Evolutionary conservation across 2,888 invertebrate genomes (phyloP).

Genomic region (Falcaria lacertinaria): DNA sequence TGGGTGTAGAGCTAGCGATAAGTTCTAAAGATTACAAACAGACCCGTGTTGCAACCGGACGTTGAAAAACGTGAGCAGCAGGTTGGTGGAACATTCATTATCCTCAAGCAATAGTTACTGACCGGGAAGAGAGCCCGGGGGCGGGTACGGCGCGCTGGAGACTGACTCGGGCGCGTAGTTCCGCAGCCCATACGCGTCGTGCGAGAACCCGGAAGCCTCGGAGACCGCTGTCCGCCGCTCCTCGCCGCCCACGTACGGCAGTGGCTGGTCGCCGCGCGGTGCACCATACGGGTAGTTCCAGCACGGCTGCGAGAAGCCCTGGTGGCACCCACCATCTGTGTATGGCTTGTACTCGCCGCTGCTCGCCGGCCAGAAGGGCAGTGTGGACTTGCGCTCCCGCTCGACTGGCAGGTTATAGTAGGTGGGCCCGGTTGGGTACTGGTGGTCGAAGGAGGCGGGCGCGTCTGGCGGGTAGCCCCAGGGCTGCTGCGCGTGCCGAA

Average conservation of each 20-base stretch:
- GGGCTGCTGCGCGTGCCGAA: slow-evolving; percentile 87
- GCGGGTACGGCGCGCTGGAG: slow-evolving; percentile 87
- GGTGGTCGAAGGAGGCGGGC: slow-evolving; percentile 82
- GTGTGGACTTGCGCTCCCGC: slow-evolving; percentile 81
- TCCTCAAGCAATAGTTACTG: slow-evolving; percentile 61
- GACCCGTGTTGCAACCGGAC: slow-evolving; percentile 40
- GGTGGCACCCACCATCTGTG: slow-evolving; percentile 81
- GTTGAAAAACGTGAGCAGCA: slow-evolving; percentile 54
- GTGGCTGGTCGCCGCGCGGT: slow-evolving; percentile 82
- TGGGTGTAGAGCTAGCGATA: slow-evolving; percentile 51
- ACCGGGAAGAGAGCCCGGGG: slow-evolving; percentile 84
- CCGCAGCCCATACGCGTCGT: slow-evolving; percentile 87
- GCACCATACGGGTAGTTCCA: slow-evolving; percentile 85
- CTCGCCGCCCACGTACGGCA: slow-evolving; percentile 85
- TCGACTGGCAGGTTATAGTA: slow-evolving; percentile 87
- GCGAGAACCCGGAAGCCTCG: slow-evolving; percentile 83
- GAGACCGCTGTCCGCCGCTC: slow-evolving; percentile 84
- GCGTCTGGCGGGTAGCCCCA: slow-evolving; percentile 88
- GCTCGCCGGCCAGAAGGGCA: slow-evolving; percentile 85
- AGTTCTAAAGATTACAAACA: slow-evolving; percentile 70
- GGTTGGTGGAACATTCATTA: slow-evolving; percentile 28
- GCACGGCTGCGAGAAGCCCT: slow-evolving; percentile 86
- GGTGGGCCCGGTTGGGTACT: slow-evolving; percentile 84
- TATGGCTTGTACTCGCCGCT: slow-evolving; percentile 83
- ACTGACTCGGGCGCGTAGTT: slow-evolving; percentile 87